A percentile compares a stretch with the other conserved stretches of the same genome.
phyloP scores from a whole-genome alignment of 1,140 invertebrate genomes.

The Phocides pigmalion region DNA sequence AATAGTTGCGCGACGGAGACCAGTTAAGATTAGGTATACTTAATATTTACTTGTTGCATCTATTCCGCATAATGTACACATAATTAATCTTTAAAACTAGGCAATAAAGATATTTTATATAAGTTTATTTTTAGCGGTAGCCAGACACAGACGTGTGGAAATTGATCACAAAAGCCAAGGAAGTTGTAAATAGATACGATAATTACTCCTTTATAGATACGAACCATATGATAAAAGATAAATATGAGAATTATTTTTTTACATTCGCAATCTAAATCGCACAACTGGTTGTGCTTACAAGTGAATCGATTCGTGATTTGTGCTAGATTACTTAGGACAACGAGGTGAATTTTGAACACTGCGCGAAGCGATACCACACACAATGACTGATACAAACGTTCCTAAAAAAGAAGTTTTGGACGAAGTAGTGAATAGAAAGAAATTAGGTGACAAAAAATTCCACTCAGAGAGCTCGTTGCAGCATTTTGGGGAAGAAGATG shows the following conservation, averaged over 20 bases:
- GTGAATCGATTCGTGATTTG: constrained; percentile 33
- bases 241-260: constrained; percentile 61
- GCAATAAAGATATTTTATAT: not conserved
- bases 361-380: constrained; percentile 25
- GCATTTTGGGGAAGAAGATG: constrained; percentile 55
- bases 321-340: constrained; percentile 28
- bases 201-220: constrained; percentile 65
- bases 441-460: constrained; percentile 68
- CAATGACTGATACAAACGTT: constrained; percentile 56
- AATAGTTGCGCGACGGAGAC: no score
- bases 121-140: constrained; percentile 17
- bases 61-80: no score
- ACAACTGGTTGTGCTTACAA: constrained; percentile 48
- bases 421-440: constrained; percentile 65
- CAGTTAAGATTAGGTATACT: no score
- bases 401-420: constrained; percentile 56
- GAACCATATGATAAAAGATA: constrained; percentile 60
- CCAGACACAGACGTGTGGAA: not conserved
- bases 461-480: constrained; percentile 73
- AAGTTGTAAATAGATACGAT: constrained; percentile 54
- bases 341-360: not conserved
- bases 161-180: constrained; percentile 40
- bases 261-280: constrained; percentile 71
- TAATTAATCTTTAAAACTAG: not conserved
- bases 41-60: no score